phyloP scores from a whole-genome alignment of 2,797 vertebrate species.

The Ceryle rudis region DNA sequence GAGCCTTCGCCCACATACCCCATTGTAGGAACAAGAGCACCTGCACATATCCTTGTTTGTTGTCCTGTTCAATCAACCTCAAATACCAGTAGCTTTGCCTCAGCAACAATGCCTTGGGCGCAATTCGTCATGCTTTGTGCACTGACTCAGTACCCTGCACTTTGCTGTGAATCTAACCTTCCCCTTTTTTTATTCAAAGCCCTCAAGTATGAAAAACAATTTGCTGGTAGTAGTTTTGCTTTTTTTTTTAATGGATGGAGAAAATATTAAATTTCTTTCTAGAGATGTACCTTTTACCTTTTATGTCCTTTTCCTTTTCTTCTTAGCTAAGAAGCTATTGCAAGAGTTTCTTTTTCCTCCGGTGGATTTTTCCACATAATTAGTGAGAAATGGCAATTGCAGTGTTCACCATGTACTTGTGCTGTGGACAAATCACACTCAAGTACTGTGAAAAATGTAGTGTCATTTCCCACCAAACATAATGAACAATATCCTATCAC shows the following conservation, averaged over 20 bases:
- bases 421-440: not conserved
- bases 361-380: constrained; percentile 17
- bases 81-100: not conserved
- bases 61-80: not conserved
- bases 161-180: constrained; percentile 25
- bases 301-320: constrained; percentile 3
- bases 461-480: not conserved
- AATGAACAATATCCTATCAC: not conserved
- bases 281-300: not conserved
- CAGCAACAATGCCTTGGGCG: constrained; percentile 15
- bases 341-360: not conserved
- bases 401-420: not conserved
- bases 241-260: not conserved
- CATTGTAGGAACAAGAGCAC: not conserved
- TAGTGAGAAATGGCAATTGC: constrained; percentile 1
- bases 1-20: not conserved
- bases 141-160: constrained; percentile 26
- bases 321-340: constrained; percentile 33
- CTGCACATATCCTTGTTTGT: not conserved
- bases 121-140: constrained; percentile 13
- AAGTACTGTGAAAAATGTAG: not conserved
- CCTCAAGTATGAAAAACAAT: not conserved
- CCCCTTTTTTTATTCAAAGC: constrained; percentile 40
- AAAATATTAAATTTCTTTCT: constrained; percentile 35
- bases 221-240: not conserved